Base-by-base conservation (phyloP, 2,888 invertebrate genomes). In the Dioctria rufipes region DNA sequence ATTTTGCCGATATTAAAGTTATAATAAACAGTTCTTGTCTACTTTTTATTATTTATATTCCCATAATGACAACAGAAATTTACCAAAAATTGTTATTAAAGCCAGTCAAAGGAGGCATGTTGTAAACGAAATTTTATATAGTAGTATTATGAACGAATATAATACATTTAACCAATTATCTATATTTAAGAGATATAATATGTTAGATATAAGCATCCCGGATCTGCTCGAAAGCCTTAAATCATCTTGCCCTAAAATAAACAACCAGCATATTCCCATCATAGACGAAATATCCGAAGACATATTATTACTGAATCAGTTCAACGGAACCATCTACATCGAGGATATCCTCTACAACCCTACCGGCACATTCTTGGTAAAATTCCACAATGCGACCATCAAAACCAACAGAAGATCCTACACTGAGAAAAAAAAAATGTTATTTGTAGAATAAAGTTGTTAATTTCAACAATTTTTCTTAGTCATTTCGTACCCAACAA, bases 261-360 rank as follows among this genome's bases (percentile, higher is more conserved):
- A 73, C 40, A 73, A 42, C n/a, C 60, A 60, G 5, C 73, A 73
- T 43, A 43, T 73, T 5, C 60, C 40, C 39, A 42, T 25, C 2
- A 13, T 73, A 42, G 73, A 73, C 6, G 40, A 73, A 60, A 73
- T 73, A 1, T 3, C 46, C 3, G 49, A 80, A 9, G 84, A 81
- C 4, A 66, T 82, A 8, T n/a, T 83, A 60, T 63, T 83, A 8
- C 60, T 84, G 9, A 84, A 83, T 42, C 66, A 82, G 46, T 84
- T 75, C 61, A 80, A 63, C 61, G 37, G 67, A 78, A 9, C 79
- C 82, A 13, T 77, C 67, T 9, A 49, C 75, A 9, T 58, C 5
- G 58, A 13, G 4, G 9, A 58, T 11, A 80, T 79, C 42, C 77
- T 80, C 43, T 42, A 63, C 13, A n/a, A n/a, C 69, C 71, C 58